Base-by-base conservation (phyloP, 1,140 invertebrate species). In the Ceratina calcarata region DNA sequence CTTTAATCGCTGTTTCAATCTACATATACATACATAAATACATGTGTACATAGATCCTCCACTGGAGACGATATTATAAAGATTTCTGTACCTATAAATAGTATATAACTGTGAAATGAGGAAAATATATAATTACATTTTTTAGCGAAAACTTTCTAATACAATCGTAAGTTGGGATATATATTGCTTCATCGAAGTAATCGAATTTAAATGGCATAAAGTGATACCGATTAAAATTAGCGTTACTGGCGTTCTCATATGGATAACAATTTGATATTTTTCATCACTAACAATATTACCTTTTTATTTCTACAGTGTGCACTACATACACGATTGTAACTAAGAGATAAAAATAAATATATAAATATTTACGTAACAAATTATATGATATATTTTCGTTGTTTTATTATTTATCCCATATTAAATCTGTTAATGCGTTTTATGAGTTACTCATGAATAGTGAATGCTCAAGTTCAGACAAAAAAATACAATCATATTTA, bases 221-320 rank as follows among this genome's bases (percentile, higher is more conserved):
- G 75, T 83, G 84, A 83, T 81, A 83, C 60, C 72, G 53, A 79
- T 61, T 79, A 78, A 85, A 85, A 77, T 45, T 83, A 84, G 70
- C 78, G 67, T 73, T 88, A 76, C 64, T 83, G 81, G 37, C 82
- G 84, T 86, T 86, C 79, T 76, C 82, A 74, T 87, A 88, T 88
- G 75, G 78, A 83, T 85, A 87, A 84, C 72, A 87, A 87, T 87
- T 84, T 88, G 65, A 88, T 88, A 89, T 88, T 89, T 45, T 89
- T 89, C 88, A 87, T 87, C 88, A 88, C 88, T 89, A 89, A 89
- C 88, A 89, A 88, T 82, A 87, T 79, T 80, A 89, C 72, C 78
- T 88, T 87, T 83, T 89, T 87, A 89, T 89, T 89, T 88, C 88
- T 89, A 89, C 86, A 84, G 86, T 88, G 88, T 89, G 86, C 88